Conservation (phyloP, 2,797 vertebrate genomes). For the Salmo trutta region DNA sequence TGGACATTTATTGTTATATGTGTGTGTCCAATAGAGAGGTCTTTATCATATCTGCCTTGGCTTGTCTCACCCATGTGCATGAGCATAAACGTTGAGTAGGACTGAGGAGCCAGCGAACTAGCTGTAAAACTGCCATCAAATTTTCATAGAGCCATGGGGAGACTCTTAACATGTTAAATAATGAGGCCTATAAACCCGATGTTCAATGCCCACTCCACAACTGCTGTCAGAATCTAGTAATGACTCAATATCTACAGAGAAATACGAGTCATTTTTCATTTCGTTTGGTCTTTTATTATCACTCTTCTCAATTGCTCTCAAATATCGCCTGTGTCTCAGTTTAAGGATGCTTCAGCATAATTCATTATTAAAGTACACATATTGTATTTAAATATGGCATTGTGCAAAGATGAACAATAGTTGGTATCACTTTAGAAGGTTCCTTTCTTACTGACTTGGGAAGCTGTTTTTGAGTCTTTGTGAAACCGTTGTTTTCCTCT, state of each 20-base stretch:
- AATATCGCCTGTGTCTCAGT: neutral
- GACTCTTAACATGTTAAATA: slow-evolving; percentile 72
- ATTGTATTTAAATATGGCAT: neutral
- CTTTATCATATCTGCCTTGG: slow-evolving; percentile 5
- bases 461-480: slow-evolving; percentile 67
- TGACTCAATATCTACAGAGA: slow-evolving; percentile 54
- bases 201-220: slow-evolving; percentile 58
- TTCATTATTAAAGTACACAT: neutral
- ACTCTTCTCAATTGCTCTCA: slow-evolving; percentile 40
- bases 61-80: slow-evolving; percentile 44
- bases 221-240: slow-evolving; percentile 62
- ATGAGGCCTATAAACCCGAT: slow-evolving; percentile 68
- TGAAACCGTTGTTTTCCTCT: slow-evolving; percentile 63
- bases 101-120: slow-evolving; percentile 57
- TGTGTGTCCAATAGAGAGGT: slow-evolving; percentile 19
- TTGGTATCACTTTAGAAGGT: slow-evolving; percentile 56
- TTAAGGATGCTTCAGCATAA: neutral
- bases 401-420: slow-evolving; percentile 65
- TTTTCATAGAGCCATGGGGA: slow-evolving; percentile 71
- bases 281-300: slow-evolving; percentile 34
- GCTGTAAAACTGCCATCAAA: slow-evolving; percentile 61
- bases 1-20: slow-evolving; percentile 23
- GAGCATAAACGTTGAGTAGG: slow-evolving; percentile 50
- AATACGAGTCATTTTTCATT: slow-evolving; percentile 52
- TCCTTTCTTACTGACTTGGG: slow-evolving; percentile 66